Conservation (phyloP, 1,140 invertebrate genomes). For the Paracyclopina nana region DNA sequence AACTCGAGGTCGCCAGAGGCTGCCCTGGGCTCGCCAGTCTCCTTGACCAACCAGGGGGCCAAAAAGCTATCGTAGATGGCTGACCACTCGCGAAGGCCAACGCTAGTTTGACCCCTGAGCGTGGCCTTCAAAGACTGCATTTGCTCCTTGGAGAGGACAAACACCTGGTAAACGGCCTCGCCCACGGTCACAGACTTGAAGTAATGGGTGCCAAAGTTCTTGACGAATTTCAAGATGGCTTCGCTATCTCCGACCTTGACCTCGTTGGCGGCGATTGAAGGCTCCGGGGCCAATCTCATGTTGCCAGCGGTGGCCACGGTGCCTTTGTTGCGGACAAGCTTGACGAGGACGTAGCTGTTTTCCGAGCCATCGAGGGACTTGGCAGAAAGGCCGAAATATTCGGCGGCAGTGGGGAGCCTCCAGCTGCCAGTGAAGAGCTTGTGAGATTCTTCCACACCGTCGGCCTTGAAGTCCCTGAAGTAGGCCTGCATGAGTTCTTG, state of each 20-base stretch:
- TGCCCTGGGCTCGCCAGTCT: neutral
- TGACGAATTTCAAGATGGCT: neutral
- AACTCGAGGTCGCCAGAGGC: neutral
- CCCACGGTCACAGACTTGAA: conserved; percentile 2
- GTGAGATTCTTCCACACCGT: conserved; percentile 7
- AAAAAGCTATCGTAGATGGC: neutral
- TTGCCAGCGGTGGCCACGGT: neutral
- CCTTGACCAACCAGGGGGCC: conserved; percentile 8
- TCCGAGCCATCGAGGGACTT: conserved; percentile 4
- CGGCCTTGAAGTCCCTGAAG: conserved; percentile 14
- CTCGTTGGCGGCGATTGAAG: neutral
- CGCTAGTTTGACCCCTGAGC: neutral
- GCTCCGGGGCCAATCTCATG: neutral
- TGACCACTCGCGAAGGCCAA: neutral
- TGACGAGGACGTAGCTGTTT: conserved; percentile 9
- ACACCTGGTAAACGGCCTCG: conserved; percentile 14
- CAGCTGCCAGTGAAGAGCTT: conserved; percentile 15
- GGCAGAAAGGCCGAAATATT: conserved; percentile 12
- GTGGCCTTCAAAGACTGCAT: neutral
- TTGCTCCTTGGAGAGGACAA: neutral
- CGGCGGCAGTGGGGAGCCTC: neutral
- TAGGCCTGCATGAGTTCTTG: conserved; percentile 11
- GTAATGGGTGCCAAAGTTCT: conserved; percentile 14
- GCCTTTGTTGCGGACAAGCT: neutral
- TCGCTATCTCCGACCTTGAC: conserved; percentile 1